Percentiles rank a stretch among this genome's conserved stretches.
Evolutionary conservation across 2,797 vertebrate genomes (phyloP).

Genomic region (Falco rusticolus): DNA sequence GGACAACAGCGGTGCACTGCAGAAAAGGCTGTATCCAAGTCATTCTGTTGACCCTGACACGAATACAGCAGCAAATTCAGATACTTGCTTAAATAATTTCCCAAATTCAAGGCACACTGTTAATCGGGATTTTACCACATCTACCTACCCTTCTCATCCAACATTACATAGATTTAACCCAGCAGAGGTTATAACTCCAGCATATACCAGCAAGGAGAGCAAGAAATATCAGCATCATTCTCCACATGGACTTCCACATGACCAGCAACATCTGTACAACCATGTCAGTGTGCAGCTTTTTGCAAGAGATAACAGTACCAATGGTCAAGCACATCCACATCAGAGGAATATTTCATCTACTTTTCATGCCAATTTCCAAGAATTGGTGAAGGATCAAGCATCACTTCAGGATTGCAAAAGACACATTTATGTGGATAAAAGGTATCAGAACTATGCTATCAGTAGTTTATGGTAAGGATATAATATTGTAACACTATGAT

Average conservation of each 20-base stretch:
- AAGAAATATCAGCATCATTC: neutral
- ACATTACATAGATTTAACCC: neutral
- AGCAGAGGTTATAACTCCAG: neutral
- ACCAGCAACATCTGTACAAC: neutral
- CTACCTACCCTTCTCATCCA: neutral
- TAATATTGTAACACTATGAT: neutral
- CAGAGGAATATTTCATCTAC: neutral
- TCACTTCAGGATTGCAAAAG: neutral
- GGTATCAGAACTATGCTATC: constrained; percentile 29
- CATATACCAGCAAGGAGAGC: neutral
- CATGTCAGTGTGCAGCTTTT: neutral
- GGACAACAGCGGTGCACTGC: neutral
- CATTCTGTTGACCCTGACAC: neutral
- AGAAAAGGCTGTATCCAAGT: neutral
- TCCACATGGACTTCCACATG: neutral
- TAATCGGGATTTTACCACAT: constrained; percentile 10
- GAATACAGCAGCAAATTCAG: constrained; percentile 32
- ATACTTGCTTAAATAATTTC: constrained; percentile 32
- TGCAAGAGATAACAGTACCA: neutral
- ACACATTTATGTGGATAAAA: neutral
- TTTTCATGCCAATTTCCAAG: neutral
- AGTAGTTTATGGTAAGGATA: constrained; percentile 44
- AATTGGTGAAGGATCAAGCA: neutral
- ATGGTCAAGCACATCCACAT: neutral
- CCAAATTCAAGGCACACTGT: neutral